Evolutionary conservation across 2,888 invertebrate species (phyloP), one percentile per base, ranked within the genome.

Genomic region (Hofmannophila pseudospretella): DNA sequence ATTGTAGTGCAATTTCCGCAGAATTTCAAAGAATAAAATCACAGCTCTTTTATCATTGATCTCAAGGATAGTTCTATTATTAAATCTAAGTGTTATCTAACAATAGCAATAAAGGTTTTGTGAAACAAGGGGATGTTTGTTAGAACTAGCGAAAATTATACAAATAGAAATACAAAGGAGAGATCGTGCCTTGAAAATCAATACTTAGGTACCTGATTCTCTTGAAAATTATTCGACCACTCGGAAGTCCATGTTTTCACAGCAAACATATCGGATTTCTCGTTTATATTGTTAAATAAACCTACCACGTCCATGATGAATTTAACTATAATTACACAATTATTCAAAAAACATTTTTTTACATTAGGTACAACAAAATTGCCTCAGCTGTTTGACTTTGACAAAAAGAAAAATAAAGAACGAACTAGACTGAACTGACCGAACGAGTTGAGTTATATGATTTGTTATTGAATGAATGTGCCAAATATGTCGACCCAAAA

Each of bases 191-290:
- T n/a, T n/a, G n/a, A n/a, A n/a, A n/a, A 43, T 41, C 42, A 39
- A 35, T 37, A 74, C 75, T 67, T 51, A n/a, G n/a, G n/a, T n/a
- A 80, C 87, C 71, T 87, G 87, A 51, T 86, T 85, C 51, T 86
- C 81, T 67, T 87, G 82, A 52, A 86, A 76, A 63, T 75, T 81
- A 49, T 72, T 71, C 7, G 86, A 75, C 82, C 82, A 84, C 42
- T 86, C 80, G 3, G 82, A 70, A 40, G 82, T 85, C 86, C 86
- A 87, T 33, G 85, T 84, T 62, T 77, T 78, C 31, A 86, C 77
- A 19, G 81, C 82, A 56, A 84, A 85, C 82, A 85, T 78, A 44
- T 87, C 79, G 32, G 80, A 63, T 60, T 77, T 84, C 32, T 82
- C 84, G 48, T 84, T 71, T 46, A 81, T 82, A 62, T 81, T 84